Evolutionary conservation across 1,140 invertebrate species (phyloP), one percentile per base, ranked within the genome.

Genomic region (Dinoponera quadriceps): DNA sequence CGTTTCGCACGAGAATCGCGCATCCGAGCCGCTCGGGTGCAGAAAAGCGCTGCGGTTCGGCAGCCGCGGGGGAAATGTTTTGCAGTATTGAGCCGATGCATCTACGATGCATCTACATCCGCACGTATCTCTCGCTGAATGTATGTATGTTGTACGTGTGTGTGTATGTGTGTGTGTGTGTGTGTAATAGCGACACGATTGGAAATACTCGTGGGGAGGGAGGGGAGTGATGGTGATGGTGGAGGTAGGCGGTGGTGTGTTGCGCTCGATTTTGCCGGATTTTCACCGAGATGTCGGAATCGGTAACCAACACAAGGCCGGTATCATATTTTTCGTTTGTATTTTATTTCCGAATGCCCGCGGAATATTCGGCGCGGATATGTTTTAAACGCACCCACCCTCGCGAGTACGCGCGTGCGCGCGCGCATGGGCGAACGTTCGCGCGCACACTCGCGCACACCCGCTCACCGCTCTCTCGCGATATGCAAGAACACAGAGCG

Each of bases 51-150:
- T 69, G 66, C 63, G 77, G 82, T 63, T 73, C 65, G 49, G 63
- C 57, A 77, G 73, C 54, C 84, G 72, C 62, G 78, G 83, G 89
- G 85, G 85, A 89, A 89, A 88, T 91, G 90, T 91, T 92, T 90
- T 86, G 84, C 82, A 88, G 87, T 89, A 90, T 90, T 65, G 90
- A 91, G 80, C 83, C 71, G 87, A 85, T 81, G 85, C 83, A 66
- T 29, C 65, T n/a, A 49, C 72, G 73, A 78, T 82, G 77, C 62
- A n/a, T n/a, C 84, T 65, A 63, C 59, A 81, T 84, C 68, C 25
- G 48, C 49, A 66, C 48, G 49, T 68, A 82, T 44, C 49, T 65
- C 48, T 9, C 29, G 11, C 27, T n/a, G 33, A 63, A 16, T 20
- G 29, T 63, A 9, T n/a, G 20, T 20, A 20, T 44, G 38, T 44